A percentile compares a stretch with the other conserved stretches of the same genome.
These are phyloP conservation scores for Porites lutea DNA, from an alignment of 64 coral and sea anemone species.

Conservation along the genomic window DNA sequence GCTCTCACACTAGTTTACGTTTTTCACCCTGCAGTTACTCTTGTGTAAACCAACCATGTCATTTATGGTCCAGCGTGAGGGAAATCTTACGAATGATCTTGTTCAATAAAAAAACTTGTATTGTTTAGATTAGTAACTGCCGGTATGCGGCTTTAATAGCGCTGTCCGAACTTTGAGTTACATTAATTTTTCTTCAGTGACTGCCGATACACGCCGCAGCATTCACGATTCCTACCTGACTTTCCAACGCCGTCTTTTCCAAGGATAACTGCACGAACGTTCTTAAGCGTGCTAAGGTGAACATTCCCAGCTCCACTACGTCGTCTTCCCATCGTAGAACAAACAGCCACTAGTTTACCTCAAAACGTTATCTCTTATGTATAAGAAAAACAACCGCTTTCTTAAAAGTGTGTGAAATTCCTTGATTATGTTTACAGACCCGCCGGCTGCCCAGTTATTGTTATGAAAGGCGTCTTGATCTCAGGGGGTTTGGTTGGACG, in stretches of 20 bases:
- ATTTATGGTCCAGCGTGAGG: too few relatives aligned
- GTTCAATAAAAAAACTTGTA: too few relatives aligned
- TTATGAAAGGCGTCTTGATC: background rate
- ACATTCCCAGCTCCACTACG: background rate
- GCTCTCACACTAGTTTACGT: too few relatives aligned
- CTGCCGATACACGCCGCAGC: too few relatives aligned
- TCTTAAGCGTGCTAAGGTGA: constrained; percentile 64
- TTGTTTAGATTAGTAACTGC: too few relatives aligned
- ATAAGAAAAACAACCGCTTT: background rate
- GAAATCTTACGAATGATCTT: too few relatives aligned
- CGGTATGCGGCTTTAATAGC: too few relatives aligned
- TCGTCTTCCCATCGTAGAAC: constrained; percentile 38
- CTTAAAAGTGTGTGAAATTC: background rate
- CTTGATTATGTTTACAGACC: background rate
- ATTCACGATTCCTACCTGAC: constrained; percentile 62
- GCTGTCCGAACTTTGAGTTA: too few relatives aligned
- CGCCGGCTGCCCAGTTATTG: background rate
- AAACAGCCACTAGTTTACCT: background rate
- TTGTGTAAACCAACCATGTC: too few relatives aligned
- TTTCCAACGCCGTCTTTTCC: constrained; percentile 87
- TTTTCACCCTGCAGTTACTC: too few relatives aligned
- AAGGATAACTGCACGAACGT: constrained; percentile 58
- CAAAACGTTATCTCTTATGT: background rate
- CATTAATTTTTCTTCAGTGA: too few relatives aligned
- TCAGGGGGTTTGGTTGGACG: background rate